phyloP scores from a whole-genome alignment of 2,888 invertebrate genomes.

The Plebejus melissa region DNA sequence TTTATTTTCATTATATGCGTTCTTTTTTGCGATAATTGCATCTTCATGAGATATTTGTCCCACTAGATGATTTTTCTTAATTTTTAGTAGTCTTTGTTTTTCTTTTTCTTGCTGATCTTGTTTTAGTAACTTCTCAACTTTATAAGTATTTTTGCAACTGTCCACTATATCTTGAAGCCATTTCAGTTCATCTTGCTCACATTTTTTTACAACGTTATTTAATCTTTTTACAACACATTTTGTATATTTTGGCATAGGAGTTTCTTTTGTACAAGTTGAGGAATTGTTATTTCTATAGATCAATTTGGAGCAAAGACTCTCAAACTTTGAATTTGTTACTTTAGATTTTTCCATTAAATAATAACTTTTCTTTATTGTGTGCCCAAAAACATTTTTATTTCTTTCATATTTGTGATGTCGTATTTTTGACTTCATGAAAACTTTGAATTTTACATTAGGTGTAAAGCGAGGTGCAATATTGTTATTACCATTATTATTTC shows the following conservation, averaged over 20 bases:
- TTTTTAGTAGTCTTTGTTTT: conserved; percentile 69
- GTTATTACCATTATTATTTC: background rate
- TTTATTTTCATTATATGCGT: conserved; percentile 66
- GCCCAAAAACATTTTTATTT: conserved; percentile 56
- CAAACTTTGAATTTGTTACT: background rate
- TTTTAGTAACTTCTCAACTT: conserved; percentile 64
- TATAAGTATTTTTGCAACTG: conserved; percentile 62
- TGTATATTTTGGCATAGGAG: conserved; percentile 59
- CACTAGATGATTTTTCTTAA: conserved; percentile 79
- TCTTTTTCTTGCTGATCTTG: conserved; percentile 66
- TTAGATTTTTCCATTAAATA: background rate
- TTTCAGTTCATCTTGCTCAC: conserved; percentile 68
- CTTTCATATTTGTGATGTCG: conserved; percentile 52
- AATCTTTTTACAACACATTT: conserved; percentile 72
- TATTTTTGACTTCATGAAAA: conserved; percentile 63
- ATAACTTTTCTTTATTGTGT: conserved; percentile 51
- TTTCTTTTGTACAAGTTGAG: conserved; percentile 31
- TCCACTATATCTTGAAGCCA: conserved; percentile 71
- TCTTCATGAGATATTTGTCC: conserved; percentile 80
- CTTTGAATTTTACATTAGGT: conserved; percentile 46
- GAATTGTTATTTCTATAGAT: background rate
- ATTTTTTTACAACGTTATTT: conserved; percentile 67
- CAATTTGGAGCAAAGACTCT: background rate
- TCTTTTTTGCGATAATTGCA: conserved; percentile 77
- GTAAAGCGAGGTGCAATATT: conserved; percentile 54